These are phyloP conservation scores for Cenopis cana DNA, from an alignment of 2,888 invertebrate genomes.

Conservation along the genomic window DNA sequence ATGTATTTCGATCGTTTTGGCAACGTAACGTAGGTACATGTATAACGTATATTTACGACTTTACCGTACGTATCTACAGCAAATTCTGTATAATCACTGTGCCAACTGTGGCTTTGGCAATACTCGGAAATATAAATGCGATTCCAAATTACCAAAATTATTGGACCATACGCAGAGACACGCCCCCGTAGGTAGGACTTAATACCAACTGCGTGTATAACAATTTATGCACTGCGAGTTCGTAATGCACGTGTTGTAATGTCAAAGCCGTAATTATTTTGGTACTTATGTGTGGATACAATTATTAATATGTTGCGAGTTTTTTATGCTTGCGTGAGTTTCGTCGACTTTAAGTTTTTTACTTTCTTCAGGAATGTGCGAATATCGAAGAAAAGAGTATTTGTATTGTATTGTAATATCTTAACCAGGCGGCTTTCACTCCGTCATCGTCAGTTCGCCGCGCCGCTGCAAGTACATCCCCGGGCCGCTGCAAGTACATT, in stretches of 20 bases:
- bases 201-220: slow-evolving; percentile 13
- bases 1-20: too few species aligned
- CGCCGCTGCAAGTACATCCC: too few species aligned
- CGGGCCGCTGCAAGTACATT: too few species aligned
- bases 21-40: too few species aligned
- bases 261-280: slow-evolving; percentile 27
- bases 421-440: too few species aligned
- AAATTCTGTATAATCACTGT: neutral
- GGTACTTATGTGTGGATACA: neutral
- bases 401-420: too few species aligned
- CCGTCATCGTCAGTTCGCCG: too few species aligned
- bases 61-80: neutral
- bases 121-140: slow-evolving; percentile 5
- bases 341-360: neutral
- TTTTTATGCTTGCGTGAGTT: too few species aligned
- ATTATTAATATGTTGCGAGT: neutral
- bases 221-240: slow-evolving; percentile 24
- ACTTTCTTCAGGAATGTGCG: neutral
- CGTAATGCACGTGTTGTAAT: slow-evolving; percentile 16
- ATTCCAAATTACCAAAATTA: slow-evolving; percentile 6
- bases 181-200: neutral
- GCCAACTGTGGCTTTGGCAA: neutral
- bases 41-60: neutral
- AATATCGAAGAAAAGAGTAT: too few species aligned
- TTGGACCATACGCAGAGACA: slow-evolving; percentile 4